Percentiles rank a stretch among this genome's conserved stretches.
Evolutionary conservation across 2,113 vertebrate genomes (phyloP).

Genomic region (Protobothrops mucrosquamatus): DNA sequence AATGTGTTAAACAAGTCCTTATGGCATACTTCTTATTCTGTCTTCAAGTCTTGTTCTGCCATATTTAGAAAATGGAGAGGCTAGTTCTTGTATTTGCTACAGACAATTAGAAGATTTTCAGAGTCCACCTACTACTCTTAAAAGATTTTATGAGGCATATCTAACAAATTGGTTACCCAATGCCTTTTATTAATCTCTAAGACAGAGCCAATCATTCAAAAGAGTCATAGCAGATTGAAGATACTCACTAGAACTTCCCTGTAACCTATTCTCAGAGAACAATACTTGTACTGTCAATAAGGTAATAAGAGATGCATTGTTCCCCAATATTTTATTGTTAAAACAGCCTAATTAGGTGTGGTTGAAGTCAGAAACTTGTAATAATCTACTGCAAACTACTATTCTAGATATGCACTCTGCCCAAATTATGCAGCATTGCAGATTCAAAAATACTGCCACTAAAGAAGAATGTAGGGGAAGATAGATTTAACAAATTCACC

Average conservation of each 20-base stretch:
- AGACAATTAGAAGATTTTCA: not conserved
- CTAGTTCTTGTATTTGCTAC: too few species aligned
- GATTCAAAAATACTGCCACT: not conserved
- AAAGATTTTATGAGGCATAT: not conserved
- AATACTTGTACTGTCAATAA: not conserved
- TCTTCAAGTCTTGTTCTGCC: not conserved
- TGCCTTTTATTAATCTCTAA: not conserved
- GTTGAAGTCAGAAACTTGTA: not conserved
- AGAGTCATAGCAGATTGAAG: not conserved
- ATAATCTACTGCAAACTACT: not conserved
- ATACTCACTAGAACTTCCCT: not conserved
- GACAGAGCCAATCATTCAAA: not conserved
- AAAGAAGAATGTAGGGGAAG: not conserved
- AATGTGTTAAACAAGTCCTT: not conserved
- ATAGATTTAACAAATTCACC: not conserved
- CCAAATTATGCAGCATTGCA: not conserved
- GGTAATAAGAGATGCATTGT: not conserved
- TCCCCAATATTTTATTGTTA: not conserved
- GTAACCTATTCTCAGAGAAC: not conserved
- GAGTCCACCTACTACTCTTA: not conserved
- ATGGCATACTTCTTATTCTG: not conserved
- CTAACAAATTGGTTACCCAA: not conserved
- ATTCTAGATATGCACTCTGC: not conserved
- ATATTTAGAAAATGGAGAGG: not conserved
- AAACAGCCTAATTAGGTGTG: not conserved